Base-by-base conservation (phyloP, 1,140 invertebrate species). In the Tigriopus japonicus region DNA sequence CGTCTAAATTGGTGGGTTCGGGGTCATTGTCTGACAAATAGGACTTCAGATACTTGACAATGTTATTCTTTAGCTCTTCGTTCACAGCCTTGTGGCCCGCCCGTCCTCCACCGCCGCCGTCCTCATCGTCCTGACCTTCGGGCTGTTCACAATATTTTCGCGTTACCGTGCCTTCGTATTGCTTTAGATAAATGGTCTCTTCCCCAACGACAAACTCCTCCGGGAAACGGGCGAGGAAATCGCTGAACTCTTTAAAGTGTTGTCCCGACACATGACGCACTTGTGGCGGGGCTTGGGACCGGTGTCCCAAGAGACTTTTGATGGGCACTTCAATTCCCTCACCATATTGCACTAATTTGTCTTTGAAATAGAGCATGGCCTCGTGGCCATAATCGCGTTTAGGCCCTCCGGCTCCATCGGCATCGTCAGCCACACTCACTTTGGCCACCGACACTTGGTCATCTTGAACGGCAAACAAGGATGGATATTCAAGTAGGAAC, bases 361-460 rank as follows among this genome's bases (percentile, higher is more conserved):
- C 81, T 14, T 84, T 82, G 74, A 96, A 96, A 76, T 95, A 96
- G 69, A 93, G 86, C 62, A 92, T 87, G 24, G 92, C 90, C 74
- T 93, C 88, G 68, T 84, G 78, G 60, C 85, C 87, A 69, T 93
- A 93, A 70, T 94, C 86, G 63, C 86, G 78, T 67, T 83, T 84
- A 71, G 60, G 68, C 69, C 60, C 68, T 69, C 35, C 68, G 66
- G 35, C n/a, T 28, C 68, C 67, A 52, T 65, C 68, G 60, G 9
- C 28, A 9, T 70, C 64, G 45, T 62, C 59, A 2, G 56, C 52
- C 52, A 70, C 69, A 52, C 67, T 73, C 21, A 80, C 80, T 71
- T 83, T 82, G 71, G 87, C 89, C 59, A 91, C 80, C 68, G 83
- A 82, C 55, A 95, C 91, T 73, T 88, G 84, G 71, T 96, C 91